Conservation (phyloP, 2,888 invertebrate species). For the Caenorhabditis angaria region DNA sequence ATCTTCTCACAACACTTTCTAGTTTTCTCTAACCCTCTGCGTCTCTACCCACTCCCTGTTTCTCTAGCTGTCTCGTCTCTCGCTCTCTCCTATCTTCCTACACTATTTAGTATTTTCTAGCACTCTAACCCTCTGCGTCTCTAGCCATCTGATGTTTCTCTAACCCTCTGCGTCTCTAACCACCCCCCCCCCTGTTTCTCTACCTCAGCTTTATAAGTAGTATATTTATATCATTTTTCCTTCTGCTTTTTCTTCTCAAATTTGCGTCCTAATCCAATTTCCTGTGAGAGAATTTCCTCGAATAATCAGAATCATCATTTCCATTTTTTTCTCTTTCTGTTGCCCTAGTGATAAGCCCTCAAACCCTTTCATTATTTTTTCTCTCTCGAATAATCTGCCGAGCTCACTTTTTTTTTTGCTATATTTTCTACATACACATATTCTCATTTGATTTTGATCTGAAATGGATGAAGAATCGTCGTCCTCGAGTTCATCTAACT, state of each 20-base stretch:
- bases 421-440: neutral
- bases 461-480: slow-evolving; percentile 1
- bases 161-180: too few species aligned
- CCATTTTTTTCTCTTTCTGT: neutral
- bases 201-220: too few species aligned
- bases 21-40: too few species aligned
- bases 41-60: too few species aligned
- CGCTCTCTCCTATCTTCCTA: too few species aligned
- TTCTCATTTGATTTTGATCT: neutral
- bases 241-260: neutral
- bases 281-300: neutral
- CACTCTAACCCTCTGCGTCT: too few species aligned
- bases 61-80: too few species aligned
- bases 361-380: neutral
- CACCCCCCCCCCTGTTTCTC: too few species aligned
- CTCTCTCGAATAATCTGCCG: neutral
- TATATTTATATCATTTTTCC: neutral
- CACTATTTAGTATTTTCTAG: too few species aligned
- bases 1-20: too few species aligned
- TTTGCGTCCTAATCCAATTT: neutral
- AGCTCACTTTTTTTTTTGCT: neutral
- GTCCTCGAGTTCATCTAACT: slow-evolving; percentile 20
- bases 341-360: slow-evolving; percentile 2
- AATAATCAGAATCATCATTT: too few species aligned
- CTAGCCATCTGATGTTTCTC: too few species aligned